Conservation (phyloP, 2,888 invertebrate species). For the Mythimna vitellina region DNA sequence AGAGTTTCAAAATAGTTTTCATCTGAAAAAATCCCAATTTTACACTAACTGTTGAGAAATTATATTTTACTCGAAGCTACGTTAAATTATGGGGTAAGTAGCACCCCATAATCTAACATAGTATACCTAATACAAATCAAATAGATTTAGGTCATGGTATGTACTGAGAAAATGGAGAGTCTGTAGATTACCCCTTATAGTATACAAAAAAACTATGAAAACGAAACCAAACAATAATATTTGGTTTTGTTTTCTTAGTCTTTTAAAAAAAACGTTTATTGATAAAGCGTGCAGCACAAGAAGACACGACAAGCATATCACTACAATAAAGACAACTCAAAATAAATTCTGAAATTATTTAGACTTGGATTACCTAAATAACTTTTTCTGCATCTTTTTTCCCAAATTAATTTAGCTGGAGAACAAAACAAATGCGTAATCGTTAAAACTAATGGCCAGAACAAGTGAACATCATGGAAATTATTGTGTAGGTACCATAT, state of each 20-base stretch:
- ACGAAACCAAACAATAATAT: not conserved
- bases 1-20: slow-evolving; percentile 13
- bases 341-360: not conserved
- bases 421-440: slow-evolving; percentile 24
- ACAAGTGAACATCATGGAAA: slow-evolving; percentile 32
- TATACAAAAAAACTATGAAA: not conserved
- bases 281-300: not conserved
- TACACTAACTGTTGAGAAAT: slow-evolving; percentile 28
- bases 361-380: not conserved
- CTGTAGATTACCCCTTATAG: not conserved
- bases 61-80: slow-evolving; percentile 32
- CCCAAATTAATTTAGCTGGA: not conserved
- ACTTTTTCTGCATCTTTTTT: not conserved
- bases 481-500: slow-evolving; percentile 5
- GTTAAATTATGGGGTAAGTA: slow-evolving; percentile 45
- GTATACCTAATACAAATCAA: not conserved
- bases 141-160: slow-evolving; percentile 4
- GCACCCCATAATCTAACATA: not conserved
- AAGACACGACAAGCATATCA: not conserved
- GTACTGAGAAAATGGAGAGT: not conserved
- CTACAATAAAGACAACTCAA: not conserved
- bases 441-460: slow-evolving; percentile 31
- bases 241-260: too few relatives aligned
- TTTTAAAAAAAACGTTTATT: too few relatives aligned
- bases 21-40: slow-evolving; percentile 52